A percentile compares a stretch with the other conserved stretches of the same genome.
These are phyloP conservation scores for Vireo altiloquus DNA, from an alignment of 2,113 vertebrate genomes.

Conservation along the genomic window DNA sequence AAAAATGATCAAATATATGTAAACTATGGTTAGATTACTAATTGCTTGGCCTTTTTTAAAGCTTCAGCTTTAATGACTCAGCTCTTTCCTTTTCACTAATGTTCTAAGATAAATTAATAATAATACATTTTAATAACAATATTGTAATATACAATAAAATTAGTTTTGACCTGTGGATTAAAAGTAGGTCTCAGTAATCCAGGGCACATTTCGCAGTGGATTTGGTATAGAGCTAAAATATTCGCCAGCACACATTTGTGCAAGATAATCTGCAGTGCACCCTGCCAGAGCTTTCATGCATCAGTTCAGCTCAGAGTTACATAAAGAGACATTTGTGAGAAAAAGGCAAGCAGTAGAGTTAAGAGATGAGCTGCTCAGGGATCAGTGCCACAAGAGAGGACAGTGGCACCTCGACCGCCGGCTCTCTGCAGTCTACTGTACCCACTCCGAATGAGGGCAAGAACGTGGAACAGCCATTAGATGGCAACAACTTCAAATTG, in stretches of 20 bases:
- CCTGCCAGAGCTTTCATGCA: neutral
- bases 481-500: neutral
- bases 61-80: neutral
- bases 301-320: neutral
- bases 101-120: neutral
- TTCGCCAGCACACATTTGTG: neutral
- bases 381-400: neutral
- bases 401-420: rapidly evolving
- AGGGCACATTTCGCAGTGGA: neutral
- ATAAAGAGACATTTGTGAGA: neutral
- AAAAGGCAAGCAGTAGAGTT: neutral
- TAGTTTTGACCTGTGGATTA: neutral
- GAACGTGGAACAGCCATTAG: neutral
- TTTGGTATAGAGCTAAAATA: neutral
- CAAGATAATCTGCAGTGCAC: neutral
- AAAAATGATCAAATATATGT: neutral
- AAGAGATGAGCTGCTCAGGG: neutral
- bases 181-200: neutral
- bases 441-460: neutral
- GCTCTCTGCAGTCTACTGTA: neutral
- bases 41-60: neutral
- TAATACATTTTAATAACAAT: neutral
- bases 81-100: neutral
- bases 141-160: neutral
- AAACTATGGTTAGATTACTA: neutral